A percentile compares a stretch with the other conserved stretches of the same genome.
Evolutionary conservation across 2,888 invertebrate genomes (phyloP).

Genomic region (Drosophila parthenogenetica): DNA sequence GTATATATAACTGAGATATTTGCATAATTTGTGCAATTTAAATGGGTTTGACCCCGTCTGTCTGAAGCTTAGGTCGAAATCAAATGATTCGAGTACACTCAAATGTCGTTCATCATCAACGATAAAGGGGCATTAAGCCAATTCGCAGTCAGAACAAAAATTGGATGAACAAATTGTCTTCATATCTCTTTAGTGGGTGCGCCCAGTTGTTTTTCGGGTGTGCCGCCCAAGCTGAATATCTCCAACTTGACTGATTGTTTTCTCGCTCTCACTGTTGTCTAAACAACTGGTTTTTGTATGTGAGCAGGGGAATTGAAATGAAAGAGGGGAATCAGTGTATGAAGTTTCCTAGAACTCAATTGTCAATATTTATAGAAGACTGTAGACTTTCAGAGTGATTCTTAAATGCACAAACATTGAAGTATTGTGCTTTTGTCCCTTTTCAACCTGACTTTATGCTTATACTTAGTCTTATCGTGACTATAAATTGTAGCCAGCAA

Average conservation of each 20-base stretch:
- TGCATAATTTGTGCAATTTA: conserved; percentile 30
- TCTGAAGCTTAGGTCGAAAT: conserved; percentile 26
- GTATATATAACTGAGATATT: neutral
- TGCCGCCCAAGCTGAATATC: conserved; percentile 24
- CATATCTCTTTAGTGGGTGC: conserved; percentile 10
- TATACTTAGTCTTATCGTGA: conserved; percentile 6
- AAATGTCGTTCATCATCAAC: conserved; percentile 63
- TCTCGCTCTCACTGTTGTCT: conserved; percentile 14
- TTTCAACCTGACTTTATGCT: conserved; percentile 22
- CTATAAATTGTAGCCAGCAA: conserved; percentile 9
- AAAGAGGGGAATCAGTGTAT: neutral
- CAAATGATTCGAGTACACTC: conserved; percentile 44
- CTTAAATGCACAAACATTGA: conserved; percentile 72
- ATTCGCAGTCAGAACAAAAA: conserved; percentile 45
- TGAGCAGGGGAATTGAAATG: neutral
- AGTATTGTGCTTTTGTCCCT: conserved; percentile 22
- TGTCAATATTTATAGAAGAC: conserved; percentile 71
- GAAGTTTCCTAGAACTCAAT: conserved; percentile 65
- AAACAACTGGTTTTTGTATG: conserved; percentile 35
- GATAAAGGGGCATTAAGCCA: conserved; percentile 75
- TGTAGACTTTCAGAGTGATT: conserved; percentile 48
- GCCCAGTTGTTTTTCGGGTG: conserved; percentile 40
- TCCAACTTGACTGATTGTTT: conserved; percentile 19
- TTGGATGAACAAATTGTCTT: conserved; percentile 47
- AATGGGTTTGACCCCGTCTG: conserved; percentile 30